Conservation (phyloP, 2,797 vertebrate species). For the Fistularia commersonii region DNA sequence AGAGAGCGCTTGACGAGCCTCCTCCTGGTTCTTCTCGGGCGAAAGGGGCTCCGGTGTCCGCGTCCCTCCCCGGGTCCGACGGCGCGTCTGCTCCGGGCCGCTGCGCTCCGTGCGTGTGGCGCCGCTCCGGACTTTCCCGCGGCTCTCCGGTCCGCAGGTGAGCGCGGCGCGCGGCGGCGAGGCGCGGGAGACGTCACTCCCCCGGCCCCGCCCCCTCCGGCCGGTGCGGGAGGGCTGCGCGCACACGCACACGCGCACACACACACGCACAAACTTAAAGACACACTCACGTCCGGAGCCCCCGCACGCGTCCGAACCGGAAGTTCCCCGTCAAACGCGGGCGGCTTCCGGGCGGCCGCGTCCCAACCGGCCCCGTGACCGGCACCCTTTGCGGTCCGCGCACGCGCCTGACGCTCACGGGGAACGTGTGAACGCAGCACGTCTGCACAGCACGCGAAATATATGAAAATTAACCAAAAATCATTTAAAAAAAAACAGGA, state of each 20-base stretch:
- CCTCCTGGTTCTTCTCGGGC: slow-evolving; percentile 15
- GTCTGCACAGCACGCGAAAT: not conserved
- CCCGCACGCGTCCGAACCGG: slow-evolving; percentile 6
- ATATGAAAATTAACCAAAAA: not conserved
- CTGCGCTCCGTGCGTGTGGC: slow-evolving; percentile 41
- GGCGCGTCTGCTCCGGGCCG: slow-evolving; percentile 39
- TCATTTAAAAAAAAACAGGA: not conserved
- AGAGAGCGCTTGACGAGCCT: slow-evolving; percentile 33
- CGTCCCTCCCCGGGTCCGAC: slow-evolving; percentile 19
- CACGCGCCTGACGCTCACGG: no score
- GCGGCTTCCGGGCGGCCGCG: not conserved
- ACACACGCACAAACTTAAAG: slow-evolving; percentile 78
- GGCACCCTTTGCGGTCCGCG: no score
- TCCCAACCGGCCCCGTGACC: no score
- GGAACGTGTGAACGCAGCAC: no score
- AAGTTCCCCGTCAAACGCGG: not conserved
- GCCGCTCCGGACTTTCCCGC: slow-evolving; percentile 65
- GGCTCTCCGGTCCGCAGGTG: slow-evolving; percentile 87
- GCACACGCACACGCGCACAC: not conserved
- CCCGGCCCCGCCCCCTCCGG: slow-evolving; percentile 67
- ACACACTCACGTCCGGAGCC: slow-evolving; percentile 44
- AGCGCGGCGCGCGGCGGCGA: slow-evolving; percentile 78
- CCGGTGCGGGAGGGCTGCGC: slow-evolving; percentile 65
- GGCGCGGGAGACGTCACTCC: slow-evolving; percentile 77
- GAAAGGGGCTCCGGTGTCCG: no score